Evolutionary conservation across 2,113 vertebrate species (phyloP).

Genomic region (Suricata suricatta): DNA sequence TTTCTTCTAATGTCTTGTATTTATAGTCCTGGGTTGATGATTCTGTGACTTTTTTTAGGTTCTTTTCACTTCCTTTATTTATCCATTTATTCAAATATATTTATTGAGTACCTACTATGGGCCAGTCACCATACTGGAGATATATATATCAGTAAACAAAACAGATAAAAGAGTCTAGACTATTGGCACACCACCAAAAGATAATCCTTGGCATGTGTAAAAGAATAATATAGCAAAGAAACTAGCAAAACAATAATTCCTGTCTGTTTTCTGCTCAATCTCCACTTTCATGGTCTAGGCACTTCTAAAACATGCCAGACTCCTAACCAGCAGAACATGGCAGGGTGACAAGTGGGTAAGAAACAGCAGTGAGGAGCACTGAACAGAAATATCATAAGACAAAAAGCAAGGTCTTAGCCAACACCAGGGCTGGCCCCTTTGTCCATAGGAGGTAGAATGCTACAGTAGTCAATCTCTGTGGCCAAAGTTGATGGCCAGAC

Average conservation of each 20-base stretch:
- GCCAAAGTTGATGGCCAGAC: slow-evolving; percentile 1
- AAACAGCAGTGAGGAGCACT: not conserved
- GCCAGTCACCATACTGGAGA: not conserved
- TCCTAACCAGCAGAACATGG: not conserved
- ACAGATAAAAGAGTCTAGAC: not conserved
- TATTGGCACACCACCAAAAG: not conserved
- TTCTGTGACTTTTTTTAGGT: not conserved
- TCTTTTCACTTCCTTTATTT: not conserved
- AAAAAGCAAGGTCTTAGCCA: slow-evolving; percentile 31
- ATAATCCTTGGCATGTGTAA: not conserved
- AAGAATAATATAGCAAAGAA: not conserved
- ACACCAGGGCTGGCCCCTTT: slow-evolving; percentile 57
- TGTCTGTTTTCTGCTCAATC: not conserved
- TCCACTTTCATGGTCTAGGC: not conserved
- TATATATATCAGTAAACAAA: not conserved
- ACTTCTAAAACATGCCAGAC: slow-evolving; percentile 36
- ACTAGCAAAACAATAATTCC: not conserved
- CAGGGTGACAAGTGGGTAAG: not conserved
- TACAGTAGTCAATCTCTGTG: slow-evolving; percentile 39
- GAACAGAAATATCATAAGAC: not conserved
- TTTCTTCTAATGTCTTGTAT: not conserved
- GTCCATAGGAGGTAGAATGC: slow-evolving; percentile 63
- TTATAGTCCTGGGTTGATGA: not conserved
- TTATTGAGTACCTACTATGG: not conserved
- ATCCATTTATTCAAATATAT: not conserved